Conservation (phyloP, 92 coral and sea anemone species). For the Pocillopora meandrina region DNA sequence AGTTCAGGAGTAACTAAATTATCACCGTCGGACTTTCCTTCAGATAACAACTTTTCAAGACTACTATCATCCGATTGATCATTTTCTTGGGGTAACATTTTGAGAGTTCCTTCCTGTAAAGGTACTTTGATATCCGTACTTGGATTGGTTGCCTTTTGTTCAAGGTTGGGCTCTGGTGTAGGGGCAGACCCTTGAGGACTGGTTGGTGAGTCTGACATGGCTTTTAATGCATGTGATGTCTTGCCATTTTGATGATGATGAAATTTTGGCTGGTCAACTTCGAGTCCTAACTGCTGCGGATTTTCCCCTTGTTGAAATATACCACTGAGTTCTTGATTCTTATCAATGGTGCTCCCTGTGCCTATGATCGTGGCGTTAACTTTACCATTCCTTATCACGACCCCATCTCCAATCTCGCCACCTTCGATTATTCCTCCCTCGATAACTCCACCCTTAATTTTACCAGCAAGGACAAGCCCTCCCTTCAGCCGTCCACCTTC, state of each 20-base stretch:
- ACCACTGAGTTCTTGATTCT: slow-evolving; percentile 30
- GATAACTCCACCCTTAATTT: slow-evolving; percentile 92
- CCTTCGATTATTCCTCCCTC: slow-evolving; percentile 95
- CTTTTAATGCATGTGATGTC: not conserved
- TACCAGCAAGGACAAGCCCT: slow-evolving; percentile 91
- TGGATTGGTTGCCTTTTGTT: not conserved
- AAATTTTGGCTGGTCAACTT: slow-evolving; percentile 23
- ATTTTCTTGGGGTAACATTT: slow-evolving; percentile 29
- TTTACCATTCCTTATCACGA: slow-evolving; percentile 77
- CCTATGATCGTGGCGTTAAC: slow-evolving; percentile 84
- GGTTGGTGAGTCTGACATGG: slow-evolving; percentile 13
- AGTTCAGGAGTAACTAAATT: not conserved
- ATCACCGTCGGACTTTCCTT: slow-evolving; percentile 19
- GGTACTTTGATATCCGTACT: slow-evolving; percentile 19
- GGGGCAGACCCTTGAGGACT: not conserved
- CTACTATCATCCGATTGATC: slow-evolving; percentile 22
- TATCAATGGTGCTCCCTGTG: slow-evolving; percentile 35
- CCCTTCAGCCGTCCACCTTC: slow-evolving; percentile 92
- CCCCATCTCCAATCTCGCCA: slow-evolving; percentile 98
- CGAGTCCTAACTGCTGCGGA: slow-evolving; percentile 31
- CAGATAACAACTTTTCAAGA: slow-evolving; percentile 27
- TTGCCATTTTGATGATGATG: slow-evolving; percentile 12
- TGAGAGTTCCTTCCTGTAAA: slow-evolving; percentile 30
- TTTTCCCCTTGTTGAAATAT: slow-evolving; percentile 39
- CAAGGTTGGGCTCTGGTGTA: not conserved